Evolutionary conservation across 2,888 invertebrate species (phyloP), one percentile per base, ranked within the genome.

Genomic region (Torymus aiolomorphi): DNA sequence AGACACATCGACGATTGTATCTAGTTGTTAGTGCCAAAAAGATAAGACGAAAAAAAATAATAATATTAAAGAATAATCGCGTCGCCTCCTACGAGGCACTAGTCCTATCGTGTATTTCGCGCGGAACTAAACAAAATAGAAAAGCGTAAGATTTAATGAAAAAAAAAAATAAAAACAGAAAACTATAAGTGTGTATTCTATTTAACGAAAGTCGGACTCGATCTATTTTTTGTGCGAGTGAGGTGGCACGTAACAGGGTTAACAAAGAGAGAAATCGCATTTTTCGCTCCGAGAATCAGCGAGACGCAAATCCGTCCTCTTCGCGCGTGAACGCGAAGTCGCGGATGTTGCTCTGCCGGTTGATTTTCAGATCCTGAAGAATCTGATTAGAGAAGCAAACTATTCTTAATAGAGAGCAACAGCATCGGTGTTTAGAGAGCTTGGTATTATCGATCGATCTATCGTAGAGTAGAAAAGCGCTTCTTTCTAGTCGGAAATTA

Each of bases 141-240:
- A 70, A 20, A 63, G 62, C 4, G 12, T 71, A 71, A 77, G 57
- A 24, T 51, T 56, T 63, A 61, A 49, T 8, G 8, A 42, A 56
- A 63, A 31, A 51, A 59, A 59, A 52, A 52, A n/a, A 61, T 56
- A 20, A 67, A 61, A 59, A 67, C n/a, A 20, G 49, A 52, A 74
- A 66, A 77, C 57, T 70, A 77, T 69, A 76, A 13, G 69, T 65
- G 66, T 77, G 51, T 62, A 51, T 63, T 42, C 42, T 20, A 56
- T 67, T n/a, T 14, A 79, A 77, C 16, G 70, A 80, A 74, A 80
- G 77, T 76, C 56, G 61, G 52, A 75, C 74, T 78, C 67, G 61
- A 75, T 80, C 74, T 78, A 78, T 82, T 82, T 82, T 82, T 82
- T 78, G 74, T 80, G 80, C 80, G 80, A 80, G 74, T 72, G 54